Base-by-base conservation (phyloP, 1,140 invertebrate species). In the Oscheius sp. region DNA sequence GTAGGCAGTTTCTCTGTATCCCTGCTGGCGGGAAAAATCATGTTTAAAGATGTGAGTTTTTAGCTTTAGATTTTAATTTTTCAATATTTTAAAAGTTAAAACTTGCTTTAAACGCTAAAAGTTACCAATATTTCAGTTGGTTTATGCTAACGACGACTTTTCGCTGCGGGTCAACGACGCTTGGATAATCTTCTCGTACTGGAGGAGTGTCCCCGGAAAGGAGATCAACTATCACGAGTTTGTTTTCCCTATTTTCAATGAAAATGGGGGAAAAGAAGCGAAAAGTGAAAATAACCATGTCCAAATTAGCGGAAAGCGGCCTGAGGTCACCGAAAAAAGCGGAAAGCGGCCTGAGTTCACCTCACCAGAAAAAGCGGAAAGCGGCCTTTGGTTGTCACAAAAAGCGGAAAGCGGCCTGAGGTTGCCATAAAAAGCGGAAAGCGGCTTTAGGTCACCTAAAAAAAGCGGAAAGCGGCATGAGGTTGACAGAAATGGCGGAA, bases 1-100 rank as follows among this genome's bases (percentile, higher is more conserved):
- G 64, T 81, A 83, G 94, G 94, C 73, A 97, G 95, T 18, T 90
- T 98, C 79, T 94, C 93, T 1, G 87, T 96, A 38, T 94, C 94
- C 86, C 92, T 93, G 31, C 87, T 98, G 74, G 93, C 94, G 76
- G 96, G 96, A 1, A 98, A 98, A 88, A 91, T 98, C 45, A 99
- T 99, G 95, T 97, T 98, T 87, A 88, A 94, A 28, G 36, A 71
- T 26, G 67, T 69, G 38, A 61, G 55, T 42, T 42, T 42, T 42
- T 10, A n/a, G n/a, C n/a, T n/a, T n/a, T n/a, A n/a, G n/a, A n/a
- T n/a, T n/a, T n/a, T n/a, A n/a, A n/a, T n/a, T n/a, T n/a, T n/a
- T n/a, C n/a, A n/a, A n/a, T 15, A 45, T 18, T 18, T 45, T 45
- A 15, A 45, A 45, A 15, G 23, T 45, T 45, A 45, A 45, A 45